A percentile compares a stretch with the other conserved stretches of the same genome.
Evolutionary conservation across 2,888 invertebrate genomes (phyloP).

Genomic region (Cryptocephalus moraei): DNA sequence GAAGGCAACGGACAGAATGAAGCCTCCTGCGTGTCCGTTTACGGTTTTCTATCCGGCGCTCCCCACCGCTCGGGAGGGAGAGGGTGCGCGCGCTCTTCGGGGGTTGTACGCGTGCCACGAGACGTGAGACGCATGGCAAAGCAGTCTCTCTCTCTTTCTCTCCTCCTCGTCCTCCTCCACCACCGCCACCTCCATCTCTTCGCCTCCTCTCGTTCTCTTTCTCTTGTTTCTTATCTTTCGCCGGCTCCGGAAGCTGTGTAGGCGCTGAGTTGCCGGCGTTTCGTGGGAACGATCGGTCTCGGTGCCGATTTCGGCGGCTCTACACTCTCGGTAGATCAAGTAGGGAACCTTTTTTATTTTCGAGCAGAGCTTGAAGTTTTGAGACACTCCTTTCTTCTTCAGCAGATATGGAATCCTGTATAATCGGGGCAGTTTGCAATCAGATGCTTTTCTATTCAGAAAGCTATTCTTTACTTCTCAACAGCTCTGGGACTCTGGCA

Average conservation of each 20-base stretch:
- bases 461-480: too few species aligned
- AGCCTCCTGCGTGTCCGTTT: conserved; percentile 29
- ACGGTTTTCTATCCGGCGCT: conserved; percentile 34
- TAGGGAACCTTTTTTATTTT: background rate
- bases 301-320: conserved; percentile 3
- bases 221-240: background rate
- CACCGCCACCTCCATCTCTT: conserved; percentile 2
- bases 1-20: conserved; percentile 44
- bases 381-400: too few species aligned
- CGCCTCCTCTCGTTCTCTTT: too few species aligned
- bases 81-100: conserved; percentile 30
- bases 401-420: too few species aligned
- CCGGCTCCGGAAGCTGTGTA: conserved; percentile 17
- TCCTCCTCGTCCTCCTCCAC: background rate
- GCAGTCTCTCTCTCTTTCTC: conserved; percentile 13
- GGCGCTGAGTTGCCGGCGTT: conserved; percentile 3
- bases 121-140: conserved; percentile 37
- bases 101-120: conserved; percentile 38
- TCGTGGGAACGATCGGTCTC: conserved; percentile 3
- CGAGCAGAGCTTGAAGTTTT: too few species aligned
- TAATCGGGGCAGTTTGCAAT: too few species aligned
- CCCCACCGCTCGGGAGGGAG: conserved; percentile 23
- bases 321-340: background rate
- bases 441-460: too few species aligned
- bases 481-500: too few species aligned